These are phyloP conservation scores for Tamandua tetradactyla DNA, from an alignment of 2,797 vertebrate genomes.

Conservation along the genomic window DNA sequence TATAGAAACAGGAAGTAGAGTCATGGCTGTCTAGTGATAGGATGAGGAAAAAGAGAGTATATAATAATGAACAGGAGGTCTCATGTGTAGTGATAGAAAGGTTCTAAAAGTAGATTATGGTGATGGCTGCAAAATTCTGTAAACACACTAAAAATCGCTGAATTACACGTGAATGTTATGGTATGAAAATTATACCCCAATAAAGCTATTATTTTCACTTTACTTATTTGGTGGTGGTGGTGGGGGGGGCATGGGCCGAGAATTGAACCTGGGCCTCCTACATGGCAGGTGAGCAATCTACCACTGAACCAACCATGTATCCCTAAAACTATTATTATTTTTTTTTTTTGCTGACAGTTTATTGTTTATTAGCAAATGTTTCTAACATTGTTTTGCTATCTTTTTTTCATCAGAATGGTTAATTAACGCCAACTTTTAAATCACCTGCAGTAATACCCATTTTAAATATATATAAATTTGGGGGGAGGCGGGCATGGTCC, in stretches of 20 bases:
- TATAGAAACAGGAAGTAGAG: too few relatives aligned
- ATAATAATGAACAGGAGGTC: too few relatives aligned
- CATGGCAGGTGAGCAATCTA: too few relatives aligned
- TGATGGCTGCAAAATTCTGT: not conserved
- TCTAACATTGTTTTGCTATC: conserved; percentile 44
- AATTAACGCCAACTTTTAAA: conserved; percentile 71
- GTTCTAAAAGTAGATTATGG: not conserved
- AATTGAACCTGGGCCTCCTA: too few relatives aligned
- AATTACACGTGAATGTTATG: not conserved
- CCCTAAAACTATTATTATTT: too few relatives aligned
- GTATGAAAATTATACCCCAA: not conserved
- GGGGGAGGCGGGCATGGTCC: too few relatives aligned
- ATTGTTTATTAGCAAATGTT: conserved; percentile 76
- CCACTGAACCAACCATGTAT: too few relatives aligned
- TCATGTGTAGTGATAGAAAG: not conserved
- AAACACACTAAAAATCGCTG: not conserved
- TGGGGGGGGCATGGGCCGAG: too few relatives aligned
- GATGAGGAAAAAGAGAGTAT: not conserved
- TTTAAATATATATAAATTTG: too few relatives aligned
- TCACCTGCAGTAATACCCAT: conserved; percentile 23
- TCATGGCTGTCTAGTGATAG: too few relatives aligned
- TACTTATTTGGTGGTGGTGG: too few relatives aligned
- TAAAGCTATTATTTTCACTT: not conserved
- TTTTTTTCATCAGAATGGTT: conserved; percentile 68
- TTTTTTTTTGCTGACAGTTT: conserved; percentile 78